Evolutionary conservation across 2,797 vertebrate genomes (phyloP).

Genomic region (Vipera ursinii): DNA sequence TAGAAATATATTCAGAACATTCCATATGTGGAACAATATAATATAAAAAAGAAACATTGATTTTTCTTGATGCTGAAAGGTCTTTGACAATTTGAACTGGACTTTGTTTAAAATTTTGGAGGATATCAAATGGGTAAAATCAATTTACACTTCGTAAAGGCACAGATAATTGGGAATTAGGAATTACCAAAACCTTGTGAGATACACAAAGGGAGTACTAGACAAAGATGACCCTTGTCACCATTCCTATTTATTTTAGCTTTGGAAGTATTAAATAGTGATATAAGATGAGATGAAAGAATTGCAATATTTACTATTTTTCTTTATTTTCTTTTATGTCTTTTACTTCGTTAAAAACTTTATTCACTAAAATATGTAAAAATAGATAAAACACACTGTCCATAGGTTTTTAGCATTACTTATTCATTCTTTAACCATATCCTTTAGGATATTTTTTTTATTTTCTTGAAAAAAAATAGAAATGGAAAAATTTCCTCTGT

Average conservation of each 20-base stretch:
- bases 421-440: not conserved
- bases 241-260: not conserved
- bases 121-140: not conserved
- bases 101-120: not conserved
- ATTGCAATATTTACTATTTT: not conserved
- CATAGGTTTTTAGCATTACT: not conserved
- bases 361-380: not conserved
- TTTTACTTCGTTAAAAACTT: not conserved
- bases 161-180: not conserved
- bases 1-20: not conserved
- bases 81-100: not conserved
- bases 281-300: not conserved
- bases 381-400: not conserved
- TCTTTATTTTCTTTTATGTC: not conserved
- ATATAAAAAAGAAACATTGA: not conserved
- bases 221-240: not conserved
- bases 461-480: not conserved
- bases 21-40: not conserved
- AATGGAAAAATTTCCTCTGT: not conserved
- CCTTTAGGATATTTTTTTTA: not conserved
- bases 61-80: not conserved
- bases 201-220: not conserved
- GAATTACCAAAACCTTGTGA: not conserved
- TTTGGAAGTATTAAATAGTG: not conserved
- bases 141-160: not conserved